phyloP scores from a whole-genome alignment of 23 tunicate genomes.

The Styela clava region DNA sequence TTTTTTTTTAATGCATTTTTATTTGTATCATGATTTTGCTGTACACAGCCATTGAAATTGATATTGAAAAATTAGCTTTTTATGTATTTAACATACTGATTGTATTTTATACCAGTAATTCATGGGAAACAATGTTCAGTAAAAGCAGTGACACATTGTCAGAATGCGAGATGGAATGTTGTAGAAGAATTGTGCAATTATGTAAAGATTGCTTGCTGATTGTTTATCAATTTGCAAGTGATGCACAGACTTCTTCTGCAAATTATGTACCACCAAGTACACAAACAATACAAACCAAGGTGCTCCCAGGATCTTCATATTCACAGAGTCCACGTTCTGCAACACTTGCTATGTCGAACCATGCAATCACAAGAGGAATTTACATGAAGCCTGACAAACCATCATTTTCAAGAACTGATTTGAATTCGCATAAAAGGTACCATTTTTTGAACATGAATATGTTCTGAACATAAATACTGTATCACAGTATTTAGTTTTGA shows the following conservation, averaged over 20 bases:
- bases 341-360: neutral
- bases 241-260: slow-evolving; percentile 5
- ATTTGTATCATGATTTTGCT: too few species aligned
- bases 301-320: neutral
- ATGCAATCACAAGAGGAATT: neutral
- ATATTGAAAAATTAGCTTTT: too few species aligned
- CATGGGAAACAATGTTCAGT: slow-evolving; percentile 85
- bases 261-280: neutral
- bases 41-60: too few species aligned
- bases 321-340: neutral
- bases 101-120: slow-evolving; percentile 35
- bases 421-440: neutral
- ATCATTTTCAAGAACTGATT: neutral
- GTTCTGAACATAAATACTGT: too few species aligned
- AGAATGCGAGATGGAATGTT: slow-evolving; percentile 53
- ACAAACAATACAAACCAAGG: neutral
- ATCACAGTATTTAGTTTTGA: too few species aligned
- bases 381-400: neutral
- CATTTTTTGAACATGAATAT: too few species aligned
- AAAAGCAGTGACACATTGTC: slow-evolving; percentile 69
- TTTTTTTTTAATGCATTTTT: too few species aligned
- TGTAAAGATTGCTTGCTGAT: slow-evolving; percentile 86
- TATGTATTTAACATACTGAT: too few species aligned
- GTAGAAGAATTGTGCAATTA: slow-evolving; percentile 58
- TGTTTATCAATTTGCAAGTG: slow-evolving; percentile 80